Evolutionary conservation across 2,113 vertebrate species (phyloP).

Genomic region (Lamprologus callipterus): DNA sequence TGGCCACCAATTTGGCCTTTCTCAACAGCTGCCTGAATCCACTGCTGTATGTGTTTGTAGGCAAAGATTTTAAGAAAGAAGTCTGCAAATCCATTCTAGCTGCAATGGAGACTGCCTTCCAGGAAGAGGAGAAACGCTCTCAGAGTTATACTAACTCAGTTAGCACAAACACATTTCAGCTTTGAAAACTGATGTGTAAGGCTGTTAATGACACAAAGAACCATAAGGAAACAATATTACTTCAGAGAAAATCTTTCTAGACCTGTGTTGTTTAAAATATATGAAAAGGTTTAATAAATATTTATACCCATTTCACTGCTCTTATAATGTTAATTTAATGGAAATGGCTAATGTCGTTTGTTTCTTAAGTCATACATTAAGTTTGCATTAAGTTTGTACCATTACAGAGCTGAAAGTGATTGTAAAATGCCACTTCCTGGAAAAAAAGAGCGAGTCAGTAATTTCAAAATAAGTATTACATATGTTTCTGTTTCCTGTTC

Average conservation of each 20-base stretch:
- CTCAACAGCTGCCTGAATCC: neutral
- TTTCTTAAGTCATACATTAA: neutral
- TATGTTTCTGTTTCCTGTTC: neutral
- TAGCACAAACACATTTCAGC: slow-evolving; percentile 68
- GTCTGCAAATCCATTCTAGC: neutral
- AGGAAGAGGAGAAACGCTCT: slow-evolving; percentile 66
- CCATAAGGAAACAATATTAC: neutral
- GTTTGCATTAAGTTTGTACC: neutral
- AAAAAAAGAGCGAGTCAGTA: neutral
- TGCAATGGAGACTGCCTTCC: slow-evolving; percentile 69
- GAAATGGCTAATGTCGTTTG: neutral
- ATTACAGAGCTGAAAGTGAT: neutral
- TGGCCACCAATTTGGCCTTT: slow-evolving; percentile 34
- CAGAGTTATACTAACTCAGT: slow-evolving; percentile 65
- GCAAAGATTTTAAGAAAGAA: neutral
- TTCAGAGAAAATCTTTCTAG: neutral
- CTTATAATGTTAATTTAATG: neutral
- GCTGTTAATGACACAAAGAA: neutral
- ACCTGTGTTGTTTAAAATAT: neutral
- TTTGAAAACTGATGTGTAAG: neutral
- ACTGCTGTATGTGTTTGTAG: slow-evolving; percentile 49
- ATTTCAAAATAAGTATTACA: neutral
- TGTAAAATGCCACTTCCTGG: neutral
- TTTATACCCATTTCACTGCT: neutral
- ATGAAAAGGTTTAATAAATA: neutral